Base-by-base conservation (phyloP, 1,140 invertebrate species). In the Notospermus geniculatus region DNA sequence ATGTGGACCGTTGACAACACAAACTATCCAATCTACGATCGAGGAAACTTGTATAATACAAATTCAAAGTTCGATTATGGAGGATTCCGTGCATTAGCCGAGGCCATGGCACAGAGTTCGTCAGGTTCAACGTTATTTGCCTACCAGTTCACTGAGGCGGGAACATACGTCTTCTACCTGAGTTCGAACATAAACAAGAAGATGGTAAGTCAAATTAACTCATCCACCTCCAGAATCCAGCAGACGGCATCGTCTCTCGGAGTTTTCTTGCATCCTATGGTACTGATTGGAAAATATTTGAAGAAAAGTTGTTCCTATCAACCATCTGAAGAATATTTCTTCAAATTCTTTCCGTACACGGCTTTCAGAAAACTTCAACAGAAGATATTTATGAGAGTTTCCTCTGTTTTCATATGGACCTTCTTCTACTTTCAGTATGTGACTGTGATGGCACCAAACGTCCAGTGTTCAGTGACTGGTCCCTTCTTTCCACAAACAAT, bases 31-130 rank as follows among this genome's bases (percentile, higher is more conserved):
- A 58, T 79, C 9, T 79, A 79, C 66, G 75, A 79, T 67, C 77
- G 77, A 39, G 71, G 77, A 59, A 79, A 79, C 57, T 56, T 77
- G 28, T 78, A 73, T 66, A 79, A 79, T 64, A 79, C 76, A 27
- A 79, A 79, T 62, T 60, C 61, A 4, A 60, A 73, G 45, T 79
- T 79, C 70, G 77, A 79, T 59, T 79, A 78, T 62, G 74, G 75
- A 17, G 75, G 74, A 1, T 79, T 79, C 71, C 68, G 77, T 15
- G 61, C 67, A 2, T 56, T 77, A 46, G 59, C 67, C 2, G 75
- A 77, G 56, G 66, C 71, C 4, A 64, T 69, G 62, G 58, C 71
- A 0, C 73, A 72, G 56, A 55, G 66, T 7, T 63, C 66, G 7
- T 69, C 75, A 2, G 55, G 68, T 25, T 68, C 74, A 2, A 76